Evolutionary conservation across 2,888 invertebrate genomes (phyloP), one percentile per base, ranked within the genome.

Genomic region (Hesperia comma): DNA sequence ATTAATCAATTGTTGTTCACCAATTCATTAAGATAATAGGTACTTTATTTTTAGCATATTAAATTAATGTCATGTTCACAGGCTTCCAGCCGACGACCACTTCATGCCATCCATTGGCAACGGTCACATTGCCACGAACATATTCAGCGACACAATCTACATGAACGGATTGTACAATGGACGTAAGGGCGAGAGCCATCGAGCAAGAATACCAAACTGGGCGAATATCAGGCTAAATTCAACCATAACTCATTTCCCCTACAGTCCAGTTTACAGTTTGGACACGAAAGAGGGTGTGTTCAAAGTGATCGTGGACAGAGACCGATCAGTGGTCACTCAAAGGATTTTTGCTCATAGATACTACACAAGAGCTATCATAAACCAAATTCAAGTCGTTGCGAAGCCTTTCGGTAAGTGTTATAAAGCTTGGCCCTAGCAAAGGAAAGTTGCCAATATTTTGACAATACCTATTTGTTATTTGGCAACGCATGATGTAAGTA

Each of bases 151-250:
- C 72, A 90, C 94, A 0, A 93, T 94, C 2, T 94, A 93, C 71
- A 92, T 94, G 86, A 94, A 94, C 70, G 94, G 94, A 0, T 74
- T 94, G 0, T 94, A 94, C 81, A 94, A 93, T 77, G 94, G 94
- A 1, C 80, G 77, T 6, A 85, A 81, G 1, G 94, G 94, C 0
- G 85, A 92, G 51, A 94, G 94, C 70, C 93, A 92, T 63, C 87
- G 94, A 7, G 94, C 94, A 0, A 88, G 94, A 41, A 93, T 95
- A 40, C 94, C 94, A n/a, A 93, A 92, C 62, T 94, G 94, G 93
- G 88, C 93, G 3, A 94, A 94, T 74, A 85, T 94, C 33, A 81
- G 93, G 15, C 82, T 93, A 0, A 93, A 92, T 70, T 92, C 93
- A 0, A 93, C 93, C 0, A 69, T 93, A 5, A 85, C 86, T 0